Percentiles rank a stretch among this genome's conserved stretches.
Conservation (phyloP, 2,888 invertebrate genomes). For the Agriopis leucophaearia region DNA sequence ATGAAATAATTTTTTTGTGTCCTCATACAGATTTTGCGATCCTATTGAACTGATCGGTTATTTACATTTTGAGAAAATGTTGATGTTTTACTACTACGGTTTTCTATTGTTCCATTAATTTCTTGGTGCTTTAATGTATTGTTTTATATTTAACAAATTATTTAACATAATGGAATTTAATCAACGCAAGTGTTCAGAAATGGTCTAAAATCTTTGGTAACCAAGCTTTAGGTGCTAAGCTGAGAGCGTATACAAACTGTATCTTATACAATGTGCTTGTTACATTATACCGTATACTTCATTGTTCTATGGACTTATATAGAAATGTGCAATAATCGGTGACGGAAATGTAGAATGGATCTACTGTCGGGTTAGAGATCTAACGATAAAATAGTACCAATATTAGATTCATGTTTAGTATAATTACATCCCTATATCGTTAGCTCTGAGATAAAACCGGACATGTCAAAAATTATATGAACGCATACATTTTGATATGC, state of each 20-base stretch:
- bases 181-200: conserved; percentile 79
- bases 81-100: background rate
- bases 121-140: conserved; percentile 45
- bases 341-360: conserved; percentile 5
- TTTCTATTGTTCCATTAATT: conserved; percentile 23
- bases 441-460: background rate
- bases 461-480: conserved; percentile 4
- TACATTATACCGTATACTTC: conserved; percentile 30
- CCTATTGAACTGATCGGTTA: conserved; percentile 2
- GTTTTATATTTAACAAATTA: conserved; percentile 36
- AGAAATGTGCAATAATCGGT: conserved; percentile 33
- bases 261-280: conserved; percentile 41
- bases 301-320: conserved; percentile 33
- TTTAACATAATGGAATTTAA: conserved; percentile 50
- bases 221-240: conserved; percentile 77
- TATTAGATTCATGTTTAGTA: background rate
- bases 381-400: background rate
- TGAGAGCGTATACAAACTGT: conserved; percentile 60
- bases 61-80: background rate
- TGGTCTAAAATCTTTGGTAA: conserved; percentile 73
- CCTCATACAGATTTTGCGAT: background rate
- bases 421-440: background rate
- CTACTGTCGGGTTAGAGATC: background rate
- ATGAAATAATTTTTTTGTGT: background rate
- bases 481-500: background rate